Evolutionary conservation across 1,140 invertebrate species (phyloP).

Genomic region (Papilio polytes): DNA sequence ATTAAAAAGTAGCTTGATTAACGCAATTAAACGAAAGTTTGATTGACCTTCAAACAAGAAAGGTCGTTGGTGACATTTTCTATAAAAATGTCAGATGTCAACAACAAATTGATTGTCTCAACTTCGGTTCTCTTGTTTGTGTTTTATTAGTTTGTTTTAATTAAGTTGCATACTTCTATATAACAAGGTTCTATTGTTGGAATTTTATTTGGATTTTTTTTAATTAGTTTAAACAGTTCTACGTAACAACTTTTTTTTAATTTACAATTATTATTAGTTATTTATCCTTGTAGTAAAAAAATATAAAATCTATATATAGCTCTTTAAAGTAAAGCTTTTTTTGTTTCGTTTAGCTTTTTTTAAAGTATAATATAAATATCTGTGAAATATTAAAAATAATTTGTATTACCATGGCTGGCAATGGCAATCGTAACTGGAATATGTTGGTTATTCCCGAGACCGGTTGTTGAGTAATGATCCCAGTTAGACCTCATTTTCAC

Average conservation of each 20-base stretch:
- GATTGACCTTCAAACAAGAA: background rate
- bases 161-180: background rate
- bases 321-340: background rate
- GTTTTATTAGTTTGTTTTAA: background rate
- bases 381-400: constrained; percentile 9
- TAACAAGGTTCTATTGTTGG: background rate
- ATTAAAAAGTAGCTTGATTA: background rate
- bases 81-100: constrained; percentile 11
- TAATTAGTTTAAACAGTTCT: background rate
- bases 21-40: background rate
- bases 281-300: too few species aligned
- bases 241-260: too few species aligned
- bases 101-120: background rate
- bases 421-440: constrained; percentile 24
- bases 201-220: background rate
- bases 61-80: background rate
- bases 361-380: too few species aligned
- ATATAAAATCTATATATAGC: too few species aligned
- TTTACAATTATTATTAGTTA: too few species aligned
- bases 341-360: background rate
- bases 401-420: background rate
- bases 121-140: background rate
- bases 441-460: constrained; percentile 28
- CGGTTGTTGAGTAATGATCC: constrained; percentile 39
- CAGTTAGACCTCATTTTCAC: constrained; percentile 2